These are phyloP conservation scores for Phenganax marumi DNA, from an alignment of 92 coral and sea anemone genomes.

Conservation along the genomic window DNA sequence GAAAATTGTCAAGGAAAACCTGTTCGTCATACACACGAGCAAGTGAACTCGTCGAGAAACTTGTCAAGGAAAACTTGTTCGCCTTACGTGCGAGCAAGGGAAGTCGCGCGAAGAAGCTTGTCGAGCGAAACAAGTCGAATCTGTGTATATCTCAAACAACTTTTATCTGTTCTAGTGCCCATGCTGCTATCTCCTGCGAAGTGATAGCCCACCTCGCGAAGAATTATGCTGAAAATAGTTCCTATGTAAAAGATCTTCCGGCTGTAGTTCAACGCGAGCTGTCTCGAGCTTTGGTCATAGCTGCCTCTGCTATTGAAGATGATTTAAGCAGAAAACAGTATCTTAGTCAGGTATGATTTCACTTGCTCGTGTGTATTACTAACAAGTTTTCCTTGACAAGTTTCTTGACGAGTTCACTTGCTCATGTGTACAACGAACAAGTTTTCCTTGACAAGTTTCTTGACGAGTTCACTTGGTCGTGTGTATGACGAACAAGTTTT, in stretches of 20 bases:
- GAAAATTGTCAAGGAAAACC: no score
- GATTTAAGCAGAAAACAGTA: conserved; percentile 69
- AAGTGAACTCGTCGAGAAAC: background rate
- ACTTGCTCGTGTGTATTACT: background rate
- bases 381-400: no score
- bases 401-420: no score
- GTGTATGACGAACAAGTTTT: no score
- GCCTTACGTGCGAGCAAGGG: no score
- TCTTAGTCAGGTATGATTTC: conserved; percentile 74
- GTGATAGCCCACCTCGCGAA: conserved; percentile 77
- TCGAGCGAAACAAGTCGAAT: no score
- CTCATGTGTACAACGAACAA: no score
- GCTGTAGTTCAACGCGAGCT: conserved; percentile 75
- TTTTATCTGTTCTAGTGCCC: conserved; percentile 61
- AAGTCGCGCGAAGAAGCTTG: no score
- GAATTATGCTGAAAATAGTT: conserved; percentile 71
- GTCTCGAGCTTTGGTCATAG: conserved; percentile 88
- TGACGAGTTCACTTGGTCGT: no score
- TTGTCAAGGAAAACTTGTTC: no score
- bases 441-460: no score
- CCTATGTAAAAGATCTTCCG: conserved; percentile 78
- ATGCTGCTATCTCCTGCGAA: conserved; percentile 73
- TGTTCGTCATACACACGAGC: background rate
- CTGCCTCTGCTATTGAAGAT: conserved; percentile 74
- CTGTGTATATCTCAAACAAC: background rate